These are phyloP conservation scores for Phyllotis vaccarum DNA, from an alignment of 2,797 vertebrate species.

Conservation along the genomic window DNA sequence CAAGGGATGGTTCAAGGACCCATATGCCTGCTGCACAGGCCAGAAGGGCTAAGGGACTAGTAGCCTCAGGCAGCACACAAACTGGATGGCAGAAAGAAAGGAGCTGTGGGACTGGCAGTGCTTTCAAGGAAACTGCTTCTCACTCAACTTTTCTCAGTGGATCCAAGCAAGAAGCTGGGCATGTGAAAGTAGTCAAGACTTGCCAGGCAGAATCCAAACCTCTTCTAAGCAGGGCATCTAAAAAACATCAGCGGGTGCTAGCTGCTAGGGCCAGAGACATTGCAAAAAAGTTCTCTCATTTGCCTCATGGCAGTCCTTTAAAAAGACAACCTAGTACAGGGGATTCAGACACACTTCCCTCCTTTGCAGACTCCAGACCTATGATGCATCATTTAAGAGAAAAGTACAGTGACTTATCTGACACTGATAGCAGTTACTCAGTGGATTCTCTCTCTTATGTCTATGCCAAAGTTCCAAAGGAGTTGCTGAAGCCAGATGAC, in stretches of 20 bases:
- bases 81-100: slow-evolving; percentile 73
- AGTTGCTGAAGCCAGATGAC: slow-evolving; percentile 89
- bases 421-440: slow-evolving; percentile 95
- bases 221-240: slow-evolving; percentile 75
- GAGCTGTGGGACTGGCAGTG: slow-evolving; percentile 60
- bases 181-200: slow-evolving; percentile 84
- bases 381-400: background rate
- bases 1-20: slow-evolving; percentile 74
- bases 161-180: slow-evolving; percentile 62
- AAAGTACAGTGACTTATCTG: slow-evolving; percentile 87
- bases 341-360: slow-evolving; percentile 84
- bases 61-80: slow-evolving; percentile 63
- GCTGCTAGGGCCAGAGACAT: slow-evolving; percentile 88
- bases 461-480: slow-evolving; percentile 86
- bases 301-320: slow-evolving; percentile 73
- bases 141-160: slow-evolving; percentile 38
- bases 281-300: slow-evolving; percentile 83
- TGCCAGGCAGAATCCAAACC: slow-evolving; percentile 76
- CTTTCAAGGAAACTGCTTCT: background rate
- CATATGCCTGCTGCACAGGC: slow-evolving; percentile 81
- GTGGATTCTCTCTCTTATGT: slow-evolving; percentile 95
- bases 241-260: slow-evolving; percentile 82
- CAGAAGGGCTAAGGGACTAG: slow-evolving; percentile 82
- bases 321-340: slow-evolving; percentile 91
- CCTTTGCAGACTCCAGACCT: slow-evolving; percentile 69